Evolutionary conservation across 2,888 invertebrate species (phyloP).

Genomic region (Linnaemya vulpina): DNA sequence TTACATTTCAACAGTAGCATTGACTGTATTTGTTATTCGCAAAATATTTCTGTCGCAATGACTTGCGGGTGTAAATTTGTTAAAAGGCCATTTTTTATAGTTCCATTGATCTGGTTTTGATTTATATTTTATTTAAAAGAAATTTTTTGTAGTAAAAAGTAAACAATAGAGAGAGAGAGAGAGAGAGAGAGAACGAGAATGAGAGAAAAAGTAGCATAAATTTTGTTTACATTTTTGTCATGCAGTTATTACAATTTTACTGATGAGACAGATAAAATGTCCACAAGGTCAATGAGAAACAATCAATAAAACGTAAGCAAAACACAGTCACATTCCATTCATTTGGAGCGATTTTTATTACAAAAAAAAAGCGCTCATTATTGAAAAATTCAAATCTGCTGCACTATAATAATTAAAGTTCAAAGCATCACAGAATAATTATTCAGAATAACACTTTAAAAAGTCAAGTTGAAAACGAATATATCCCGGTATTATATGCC

Average conservation of each 20-base stretch:
- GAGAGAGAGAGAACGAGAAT: no score
- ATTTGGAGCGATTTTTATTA: constrained; percentile 8
- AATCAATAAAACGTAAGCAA: constrained; percentile 33
- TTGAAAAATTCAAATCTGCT: not conserved
- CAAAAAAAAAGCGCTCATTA: constrained; percentile 11
- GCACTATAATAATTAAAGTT: not conserved
- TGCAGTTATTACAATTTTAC: not conserved
- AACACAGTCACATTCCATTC: constrained; percentile 21
- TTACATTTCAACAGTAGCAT: constrained; percentile 37
- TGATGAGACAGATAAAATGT: constrained; percentile 53
- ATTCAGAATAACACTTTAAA: no score
- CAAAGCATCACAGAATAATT: not conserved
- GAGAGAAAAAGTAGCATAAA: constrained; percentile 17
- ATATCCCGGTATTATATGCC: no score
- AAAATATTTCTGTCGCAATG: constrained; percentile 1
- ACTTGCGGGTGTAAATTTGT: constrained; percentile 50
- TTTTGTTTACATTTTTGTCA: constrained; percentile 30
- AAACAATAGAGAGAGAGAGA: no score
- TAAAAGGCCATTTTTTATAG: constrained; percentile 65
- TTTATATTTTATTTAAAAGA: constrained; percentile 42
- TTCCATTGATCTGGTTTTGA: constrained; percentile 67
- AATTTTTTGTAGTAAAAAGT: constrained; percentile 21
- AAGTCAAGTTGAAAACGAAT: no score
- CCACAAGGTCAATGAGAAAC: constrained; percentile 61
- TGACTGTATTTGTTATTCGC: constrained; percentile 4